Conservation (phyloP, 1,140 invertebrate genomes). For the Acromyrmex echinatior region DNA sequence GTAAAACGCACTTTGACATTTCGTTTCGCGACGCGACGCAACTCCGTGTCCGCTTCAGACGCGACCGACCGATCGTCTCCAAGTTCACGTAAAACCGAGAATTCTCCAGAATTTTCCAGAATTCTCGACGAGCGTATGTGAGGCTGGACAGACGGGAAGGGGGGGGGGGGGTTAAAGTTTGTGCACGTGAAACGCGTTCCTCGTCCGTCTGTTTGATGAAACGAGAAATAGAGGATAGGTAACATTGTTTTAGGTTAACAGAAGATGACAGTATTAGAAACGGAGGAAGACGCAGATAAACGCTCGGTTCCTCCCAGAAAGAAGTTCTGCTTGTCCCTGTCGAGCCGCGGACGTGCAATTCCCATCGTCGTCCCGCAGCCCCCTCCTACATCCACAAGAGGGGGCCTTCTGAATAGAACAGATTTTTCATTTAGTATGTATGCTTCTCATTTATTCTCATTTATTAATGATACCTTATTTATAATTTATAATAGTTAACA, state of each 20-base stretch:
- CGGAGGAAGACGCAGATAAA: slow-evolving; percentile 86
- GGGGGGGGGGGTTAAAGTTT: not conserved
- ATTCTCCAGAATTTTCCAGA: not conserved
- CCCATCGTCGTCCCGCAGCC: slow-evolving; percentile 77
- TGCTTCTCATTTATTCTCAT: not conserved
- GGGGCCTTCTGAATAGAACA: slow-evolving; percentile 78
- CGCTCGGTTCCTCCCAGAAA: slow-evolving; percentile 85
- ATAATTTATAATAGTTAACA: too few species aligned
- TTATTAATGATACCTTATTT: not conserved
- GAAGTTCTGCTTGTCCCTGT: slow-evolving; percentile 85
- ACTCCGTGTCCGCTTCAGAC: not conserved
- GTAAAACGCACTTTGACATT: slow-evolving; percentile 66
- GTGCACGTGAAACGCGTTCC: not conserved
- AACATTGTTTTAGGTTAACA: slow-evolving; percentile 81
- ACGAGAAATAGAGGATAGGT: not conserved
- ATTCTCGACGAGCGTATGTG: not conserved
- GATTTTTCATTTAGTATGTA: slow-evolving; percentile 70
- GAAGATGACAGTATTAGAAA: slow-evolving; percentile 87
- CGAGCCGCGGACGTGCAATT: slow-evolving; percentile 79
- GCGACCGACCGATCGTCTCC: not conserved
- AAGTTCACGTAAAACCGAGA: too few species aligned
- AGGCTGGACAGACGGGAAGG: not conserved
- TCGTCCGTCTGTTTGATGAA: not conserved
- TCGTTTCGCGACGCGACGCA: not conserved
- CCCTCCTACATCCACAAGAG: slow-evolving; percentile 76